Evolutionary conservation across 2,797 vertebrate species (phyloP).

Genomic region (Sitta carolinensis): DNA sequence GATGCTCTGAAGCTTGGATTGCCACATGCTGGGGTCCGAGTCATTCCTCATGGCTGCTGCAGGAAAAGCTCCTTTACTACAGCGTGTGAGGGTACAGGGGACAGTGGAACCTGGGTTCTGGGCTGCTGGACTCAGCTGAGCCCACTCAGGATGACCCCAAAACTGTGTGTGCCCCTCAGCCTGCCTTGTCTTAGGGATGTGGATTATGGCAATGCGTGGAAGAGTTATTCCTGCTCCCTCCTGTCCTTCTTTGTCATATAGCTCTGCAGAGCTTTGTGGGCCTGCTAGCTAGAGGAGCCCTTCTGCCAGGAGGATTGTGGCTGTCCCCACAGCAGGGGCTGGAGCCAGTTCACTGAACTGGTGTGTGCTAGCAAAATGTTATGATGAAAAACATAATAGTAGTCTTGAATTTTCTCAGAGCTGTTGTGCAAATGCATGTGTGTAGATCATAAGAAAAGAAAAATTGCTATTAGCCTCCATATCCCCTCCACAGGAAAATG

Average conservation of each 20-base stretch:
- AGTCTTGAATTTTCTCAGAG: neutral
- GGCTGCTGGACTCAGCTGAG: neutral
- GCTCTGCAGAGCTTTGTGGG: neutral
- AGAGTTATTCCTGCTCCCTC: neutral
- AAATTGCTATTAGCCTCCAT: neutral
- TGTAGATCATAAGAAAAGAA: neutral
- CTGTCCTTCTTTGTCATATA: neutral
- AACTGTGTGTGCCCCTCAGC: neutral
- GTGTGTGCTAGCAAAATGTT: neutral
- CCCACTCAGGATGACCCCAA: neutral
- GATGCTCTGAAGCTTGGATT: neutral
- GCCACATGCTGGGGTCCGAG: neutral
- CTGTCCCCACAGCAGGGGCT: neutral
- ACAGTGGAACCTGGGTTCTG: neutral
- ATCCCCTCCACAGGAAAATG: neutral
- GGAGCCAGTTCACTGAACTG: neutral
- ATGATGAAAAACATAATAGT: neutral
- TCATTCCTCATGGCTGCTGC: neutral
- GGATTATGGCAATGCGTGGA: neutral
- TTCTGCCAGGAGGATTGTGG: neutral
- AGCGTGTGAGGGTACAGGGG: accelerated
- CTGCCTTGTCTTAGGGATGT: neutral
- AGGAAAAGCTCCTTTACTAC: neutral
- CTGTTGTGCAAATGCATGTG: neutral
- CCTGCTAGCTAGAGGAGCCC: neutral